These are phyloP conservation scores for Standfussiana lucernea DNA, from an alignment of 2,888 invertebrate genomes.

Conservation along the genomic window DNA sequence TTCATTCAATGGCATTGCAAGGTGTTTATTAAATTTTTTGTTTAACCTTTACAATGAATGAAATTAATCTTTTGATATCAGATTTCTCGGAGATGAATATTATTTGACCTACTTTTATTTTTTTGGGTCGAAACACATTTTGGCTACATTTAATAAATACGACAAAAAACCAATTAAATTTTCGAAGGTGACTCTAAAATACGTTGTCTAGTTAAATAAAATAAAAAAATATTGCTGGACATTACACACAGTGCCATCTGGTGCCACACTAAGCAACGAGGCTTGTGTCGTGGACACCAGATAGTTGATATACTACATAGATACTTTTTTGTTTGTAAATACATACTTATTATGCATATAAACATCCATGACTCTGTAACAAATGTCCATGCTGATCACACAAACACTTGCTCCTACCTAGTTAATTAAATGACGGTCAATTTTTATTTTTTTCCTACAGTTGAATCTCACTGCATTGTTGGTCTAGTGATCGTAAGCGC, in stretches of 20 bases:
- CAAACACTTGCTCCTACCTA: too few species aligned
- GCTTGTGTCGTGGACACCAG: too few species aligned
- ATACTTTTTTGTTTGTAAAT: too few species aligned
- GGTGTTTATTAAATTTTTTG: constrained; percentile 41
- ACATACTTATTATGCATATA: too few species aligned
- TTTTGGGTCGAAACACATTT: neutral
- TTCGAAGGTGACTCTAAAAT: neutral
- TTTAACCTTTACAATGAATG: constrained; percentile 6
- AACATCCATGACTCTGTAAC: too few species aligned
- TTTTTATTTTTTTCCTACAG: neutral
- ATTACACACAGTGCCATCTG: too few species aligned
- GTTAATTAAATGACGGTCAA: neutral
- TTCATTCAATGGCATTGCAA: constrained; percentile 36
- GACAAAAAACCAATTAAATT: neutral
- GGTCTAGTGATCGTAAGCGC: too few species aligned
- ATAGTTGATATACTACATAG: too few species aligned
- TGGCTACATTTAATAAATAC: neutral
- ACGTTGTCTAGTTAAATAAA: neutral
- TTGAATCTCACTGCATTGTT: too few species aligned
- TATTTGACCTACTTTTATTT: neutral
- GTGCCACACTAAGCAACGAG: too few species aligned
- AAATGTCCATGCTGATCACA: too few species aligned
- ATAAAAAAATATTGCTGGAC: too few species aligned
- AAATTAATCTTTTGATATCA: constrained; percentile 19
- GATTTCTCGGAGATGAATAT: neutral